Percentiles rank a stretch among this genome's conserved stretches.
phyloP scores from a whole-genome alignment of 2,797 vertebrate genomes.

The Malacoraja senta region DNA sequence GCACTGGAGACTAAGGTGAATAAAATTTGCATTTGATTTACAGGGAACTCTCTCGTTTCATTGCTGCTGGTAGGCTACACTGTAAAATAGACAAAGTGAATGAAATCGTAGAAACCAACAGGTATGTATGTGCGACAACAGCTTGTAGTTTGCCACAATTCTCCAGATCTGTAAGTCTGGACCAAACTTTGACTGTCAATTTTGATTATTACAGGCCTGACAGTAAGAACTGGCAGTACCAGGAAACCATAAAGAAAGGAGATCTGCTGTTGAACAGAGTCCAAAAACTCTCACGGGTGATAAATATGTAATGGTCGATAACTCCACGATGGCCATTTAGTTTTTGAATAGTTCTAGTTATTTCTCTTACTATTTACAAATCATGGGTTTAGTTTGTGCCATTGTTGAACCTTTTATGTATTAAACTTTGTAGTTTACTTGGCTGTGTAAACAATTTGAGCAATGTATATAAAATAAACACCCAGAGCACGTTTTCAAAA shows the following conservation, averaged over 20 bases:
- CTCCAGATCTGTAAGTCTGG: neutral
- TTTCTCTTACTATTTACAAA: constrained; percentile 47
- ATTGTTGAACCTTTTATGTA: constrained; percentile 39
- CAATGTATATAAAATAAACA: constrained; percentile 48
- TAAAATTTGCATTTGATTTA: constrained; percentile 28
- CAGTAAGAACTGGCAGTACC: constrained; percentile 99
- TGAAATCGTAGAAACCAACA: constrained; percentile 97
- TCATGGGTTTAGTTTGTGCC: constrained; percentile 36
- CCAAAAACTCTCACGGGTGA: constrained; percentile 94
- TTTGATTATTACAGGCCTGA: constrained; percentile 71
- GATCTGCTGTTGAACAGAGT: constrained; percentile 95
- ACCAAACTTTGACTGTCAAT: neutral
- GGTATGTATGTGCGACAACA: constrained; percentile 57
- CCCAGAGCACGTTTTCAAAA: constrained; percentile 45
- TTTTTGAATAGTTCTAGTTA: constrained; percentile 49
- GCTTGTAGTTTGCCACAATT: too few species aligned
- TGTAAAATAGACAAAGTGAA: constrained; percentile 99
- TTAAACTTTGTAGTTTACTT: constrained; percentile 54
- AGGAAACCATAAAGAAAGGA: constrained; percentile 98
- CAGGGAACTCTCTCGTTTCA: constrained; percentile 94
- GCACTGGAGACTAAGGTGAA: neutral
- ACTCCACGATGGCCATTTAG: neutral
- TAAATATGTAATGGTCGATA: constrained; percentile 78
- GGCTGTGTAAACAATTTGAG: constrained; percentile 48
- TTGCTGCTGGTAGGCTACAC: constrained; percentile 89